Evolutionary conservation across 1,140 invertebrate genomes (phyloP).

Genomic region (Caenorhabditis inopinata): DNA sequence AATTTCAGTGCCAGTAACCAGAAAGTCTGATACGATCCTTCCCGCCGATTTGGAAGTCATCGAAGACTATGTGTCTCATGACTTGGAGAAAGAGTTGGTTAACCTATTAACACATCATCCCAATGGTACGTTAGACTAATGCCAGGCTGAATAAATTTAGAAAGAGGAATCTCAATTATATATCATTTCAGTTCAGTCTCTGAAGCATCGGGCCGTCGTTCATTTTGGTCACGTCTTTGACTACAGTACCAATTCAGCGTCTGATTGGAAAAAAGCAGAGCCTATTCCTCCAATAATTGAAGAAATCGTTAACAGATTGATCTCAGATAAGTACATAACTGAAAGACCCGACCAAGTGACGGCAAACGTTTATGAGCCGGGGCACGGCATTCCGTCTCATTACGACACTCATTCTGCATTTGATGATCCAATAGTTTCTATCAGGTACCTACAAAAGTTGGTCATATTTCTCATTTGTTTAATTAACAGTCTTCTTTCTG

Average conservation of each 20-base stretch:
- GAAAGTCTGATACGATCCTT: background rate
- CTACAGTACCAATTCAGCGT: conserved; percentile 85
- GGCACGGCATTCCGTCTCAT: conserved; percentile 91
- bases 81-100: conserved; percentile 22
- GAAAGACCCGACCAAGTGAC: conserved; percentile 82
- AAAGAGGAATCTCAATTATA: background rate
- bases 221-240: conserved; percentile 92
- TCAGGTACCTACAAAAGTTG: too few relatives aligned
- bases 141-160: background rate
- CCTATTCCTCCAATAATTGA: conserved; percentile 76
- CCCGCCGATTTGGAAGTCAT: conserved; percentile 37
- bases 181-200: conserved; percentile 48
- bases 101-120: conserved; percentile 30
- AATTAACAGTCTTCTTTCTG: conserved; percentile 25
- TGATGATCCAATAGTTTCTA: conserved; percentile 69
- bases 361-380: conserved; percentile 84
- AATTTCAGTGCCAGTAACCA: conserved; percentile 39
- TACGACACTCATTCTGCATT: conserved; percentile 91
- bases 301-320: conserved; percentile 73
- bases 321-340: conserved; percentile 68
- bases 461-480: background rate
- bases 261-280: conserved; percentile 69
- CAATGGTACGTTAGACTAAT: conserved; percentile 24
- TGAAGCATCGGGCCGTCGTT: conserved; percentile 84
- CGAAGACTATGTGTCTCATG: conserved; percentile 35